Evolutionary conservation across 1,140 invertebrate genomes (phyloP), one percentile per base, ranked within the genome.

Genomic region (Phortica variegata): DNA sequence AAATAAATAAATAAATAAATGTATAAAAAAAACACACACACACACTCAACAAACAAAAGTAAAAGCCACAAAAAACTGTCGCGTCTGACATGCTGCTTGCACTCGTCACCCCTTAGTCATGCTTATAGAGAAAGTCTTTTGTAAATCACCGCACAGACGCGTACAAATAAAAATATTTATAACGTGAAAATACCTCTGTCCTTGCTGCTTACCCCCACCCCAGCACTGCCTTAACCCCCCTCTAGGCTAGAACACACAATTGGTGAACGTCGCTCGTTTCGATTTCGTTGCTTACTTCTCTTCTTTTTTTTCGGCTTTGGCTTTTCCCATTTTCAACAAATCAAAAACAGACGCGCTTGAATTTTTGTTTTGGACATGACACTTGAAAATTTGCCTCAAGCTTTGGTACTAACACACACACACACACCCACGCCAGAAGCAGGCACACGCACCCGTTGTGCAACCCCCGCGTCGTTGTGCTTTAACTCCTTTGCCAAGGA

Each of bases 291-390:
- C 23, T n/a, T n/a, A 26, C 23, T 26, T 26, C 10, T 26, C 5
- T 26, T 26, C 5, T 26, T 26, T 26, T 26, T 6, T 26, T 26
- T 26, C n/a, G n/a, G n/a, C 10, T 26, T 26, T 26, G 12, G 31
- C 40, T 58, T 49, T 57, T 42, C 58, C 57, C 37, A 52, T 45
- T 60, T 65, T 70, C 54, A 60, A 57, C 61, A 70, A 70, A 70
- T 70, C 65, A 70, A 70, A 70, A 70, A 70, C 66, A 70, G 66
- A 70, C 66, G 60, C 65, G n/a, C n/a, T n/a, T n/a, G n/a, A n/a
- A n/a, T n/a, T 70, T 60, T 70, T 70, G 66, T 62, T 66, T 70
- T 70, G 66, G 66, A 70, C 65, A 70, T 58, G 60, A 60, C 60
- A 62, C 60, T 70, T 70, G 63, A 68, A 68, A 66, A 68, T 54